Evolutionary conservation across 2,888 invertebrate species (phyloP), one percentile per base, ranked within the genome.

Genomic region (Drosophila aldrichi): DNA sequence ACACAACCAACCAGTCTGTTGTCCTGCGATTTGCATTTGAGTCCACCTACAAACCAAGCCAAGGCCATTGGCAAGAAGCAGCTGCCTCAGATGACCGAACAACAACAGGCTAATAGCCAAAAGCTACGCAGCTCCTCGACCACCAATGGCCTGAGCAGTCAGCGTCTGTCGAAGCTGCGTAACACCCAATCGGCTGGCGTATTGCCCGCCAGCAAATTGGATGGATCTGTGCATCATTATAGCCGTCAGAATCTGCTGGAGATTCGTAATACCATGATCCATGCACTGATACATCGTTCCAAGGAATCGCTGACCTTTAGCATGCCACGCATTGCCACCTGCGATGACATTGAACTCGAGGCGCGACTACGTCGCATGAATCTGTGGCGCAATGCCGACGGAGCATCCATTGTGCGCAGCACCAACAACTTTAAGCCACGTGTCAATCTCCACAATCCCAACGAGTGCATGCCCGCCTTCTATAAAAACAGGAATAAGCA

Each of bases 401-500:
- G 51, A 18, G 14, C 22, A 7, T 6, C 48, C 6, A 16, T 5
- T 16, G 12, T 22, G 20, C 72, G 72, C 5, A 48, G 7, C 18
- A 34, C 62, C 18, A 62, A 64, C 12, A 57, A 16, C 46, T 69
- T 59, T 7, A 80, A 66, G 49, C 40, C 66, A 8, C 70, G 56
- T 43, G 32, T 20, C 9, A 67, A 12, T 8, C 32, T 10, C 54
- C 77, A 65, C 34, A 74, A 57, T 52, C 7, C 32, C n/a, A 60
- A 36, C 61, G 91, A 91, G 59, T 83, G 92, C 73, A 92, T 92
- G 92, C 92, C 92, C 2, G 89, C 91, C 3, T 92, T 92, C 67
- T 89, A 74, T 34, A 92, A 90, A 61, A 92, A 92, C 25, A 92
- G 91, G 76, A 69, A 58, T 32, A 82, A 85, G n/a, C 74, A 77